These are phyloP conservation scores for Philonicus albiceps DNA, from an alignment of 2,888 invertebrate species.

Conservation along the genomic window DNA sequence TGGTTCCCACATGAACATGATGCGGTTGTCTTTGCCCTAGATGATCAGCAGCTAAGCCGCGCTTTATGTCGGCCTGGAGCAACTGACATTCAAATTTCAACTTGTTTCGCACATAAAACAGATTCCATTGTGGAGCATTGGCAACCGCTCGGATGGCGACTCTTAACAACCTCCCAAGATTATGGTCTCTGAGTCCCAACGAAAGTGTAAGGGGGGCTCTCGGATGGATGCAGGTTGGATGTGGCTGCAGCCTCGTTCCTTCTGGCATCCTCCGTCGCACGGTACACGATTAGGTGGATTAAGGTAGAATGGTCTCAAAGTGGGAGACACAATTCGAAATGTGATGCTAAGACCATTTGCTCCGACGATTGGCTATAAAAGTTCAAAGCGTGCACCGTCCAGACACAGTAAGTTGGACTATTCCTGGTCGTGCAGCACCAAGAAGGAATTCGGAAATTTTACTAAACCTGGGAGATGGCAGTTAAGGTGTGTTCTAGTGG, in stretches of 20 bases:
- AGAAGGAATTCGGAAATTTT: slow-evolving; percentile 19
- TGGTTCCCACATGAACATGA: background rate
- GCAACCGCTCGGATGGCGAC: background rate
- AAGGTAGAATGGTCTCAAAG: background rate
- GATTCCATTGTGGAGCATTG: slow-evolving; percentile 4
- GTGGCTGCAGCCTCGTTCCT: background rate
- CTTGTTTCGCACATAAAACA: slow-evolving; percentile 8
- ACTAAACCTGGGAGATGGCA: slow-evolving; percentile 49
- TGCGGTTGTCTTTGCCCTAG: background rate
- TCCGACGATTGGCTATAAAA: slow-evolving; percentile 20
- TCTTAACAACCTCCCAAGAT: background rate
- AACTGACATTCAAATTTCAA: slow-evolving; percentile 35
- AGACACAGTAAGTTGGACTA: slow-evolving; percentile 47
- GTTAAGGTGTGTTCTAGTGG: slow-evolving; percentile 50
- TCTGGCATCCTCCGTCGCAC: background rate
- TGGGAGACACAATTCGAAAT: slow-evolving; percentile 27
- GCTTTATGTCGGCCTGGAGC: background rate
- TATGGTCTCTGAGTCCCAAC: background rate
- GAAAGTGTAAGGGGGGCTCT: background rate
- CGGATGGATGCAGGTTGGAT: background rate
- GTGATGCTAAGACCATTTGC: background rate
- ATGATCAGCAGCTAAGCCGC: background rate
- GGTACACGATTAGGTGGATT: background rate
- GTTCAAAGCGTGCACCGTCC: background rate
- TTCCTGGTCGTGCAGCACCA: slow-evolving; percentile 20